Percentiles rank a stretch among this genome's conserved stretches.
These are phyloP conservation scores for Centropristis striata DNA, from an alignment of 2,113 vertebrate species.

Conservation along the genomic window DNA sequence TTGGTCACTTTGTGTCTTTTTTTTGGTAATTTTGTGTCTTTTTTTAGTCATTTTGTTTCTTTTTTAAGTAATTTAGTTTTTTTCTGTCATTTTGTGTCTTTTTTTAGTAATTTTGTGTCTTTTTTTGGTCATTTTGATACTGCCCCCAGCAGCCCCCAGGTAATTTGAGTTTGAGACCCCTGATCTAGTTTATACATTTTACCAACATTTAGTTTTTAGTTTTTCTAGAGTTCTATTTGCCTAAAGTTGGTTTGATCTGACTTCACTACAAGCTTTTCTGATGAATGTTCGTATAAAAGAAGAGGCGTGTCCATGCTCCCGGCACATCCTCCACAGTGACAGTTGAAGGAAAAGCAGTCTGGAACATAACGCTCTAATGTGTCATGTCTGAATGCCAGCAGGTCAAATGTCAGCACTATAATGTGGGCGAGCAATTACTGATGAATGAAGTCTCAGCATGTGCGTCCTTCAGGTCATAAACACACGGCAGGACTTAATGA, in stretches of 20 bases:
- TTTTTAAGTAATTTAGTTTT: no score
- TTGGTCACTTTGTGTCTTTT: no score
- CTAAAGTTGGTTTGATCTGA: not conserved
- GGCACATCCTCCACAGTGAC: constrained; percentile 2
- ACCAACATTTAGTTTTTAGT: no score
- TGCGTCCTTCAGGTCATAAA: constrained; percentile 35
- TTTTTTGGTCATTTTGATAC: no score
- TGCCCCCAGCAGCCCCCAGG: no score
- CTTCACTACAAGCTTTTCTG: not conserved
- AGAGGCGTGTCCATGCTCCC: not conserved
- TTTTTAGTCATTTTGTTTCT: no score
- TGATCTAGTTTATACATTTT: no score
- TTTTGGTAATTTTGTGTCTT: no score
- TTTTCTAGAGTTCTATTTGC: no score
- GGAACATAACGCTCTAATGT: not conserved
- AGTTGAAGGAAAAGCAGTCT: not conserved
- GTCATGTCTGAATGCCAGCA: constrained; percentile 44
- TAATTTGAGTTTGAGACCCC: no score
- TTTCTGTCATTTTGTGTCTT: no score
- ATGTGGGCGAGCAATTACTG: constrained; percentile 49
- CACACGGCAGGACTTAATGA: not conserved
- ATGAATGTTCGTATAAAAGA: not conserved
- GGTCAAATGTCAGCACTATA: constrained; percentile 53
- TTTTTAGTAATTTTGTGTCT: no score
- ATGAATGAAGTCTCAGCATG: constrained; percentile 48